A percentile compares a stretch with the other conserved stretches of the same genome.
Evolutionary conservation across 2,113 vertebrate species (phyloP).

Genomic region (Salvelinus namaycush): DNA sequence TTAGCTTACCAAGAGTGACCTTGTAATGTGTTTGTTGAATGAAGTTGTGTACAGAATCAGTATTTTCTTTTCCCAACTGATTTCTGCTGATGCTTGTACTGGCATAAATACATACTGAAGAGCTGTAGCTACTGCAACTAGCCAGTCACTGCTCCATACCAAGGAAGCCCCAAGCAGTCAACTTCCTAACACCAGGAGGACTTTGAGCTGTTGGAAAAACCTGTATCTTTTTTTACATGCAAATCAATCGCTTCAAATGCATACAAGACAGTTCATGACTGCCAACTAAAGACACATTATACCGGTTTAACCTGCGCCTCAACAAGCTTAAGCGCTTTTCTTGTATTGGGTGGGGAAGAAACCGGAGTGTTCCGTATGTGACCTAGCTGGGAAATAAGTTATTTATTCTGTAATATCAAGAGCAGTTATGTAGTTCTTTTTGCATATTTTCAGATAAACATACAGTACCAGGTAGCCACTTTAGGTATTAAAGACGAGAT

Average conservation of each 20-base stretch:
- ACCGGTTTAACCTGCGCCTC: conserved; percentile 54
- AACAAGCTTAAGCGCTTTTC: conserved; percentile 13
- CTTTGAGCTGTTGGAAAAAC: not conserved
- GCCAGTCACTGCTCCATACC: not conserved
- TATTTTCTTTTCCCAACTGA: not conserved
- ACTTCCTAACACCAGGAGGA: not conserved
- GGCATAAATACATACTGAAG: not conserved
- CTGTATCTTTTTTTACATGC: not conserved
- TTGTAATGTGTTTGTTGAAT: not conserved
- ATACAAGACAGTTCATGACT: not conserved
- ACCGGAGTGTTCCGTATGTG: conserved; percentile 16
- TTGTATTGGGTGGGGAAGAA: conserved; percentile 21
- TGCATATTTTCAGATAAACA: no score
- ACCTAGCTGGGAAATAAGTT: conserved; percentile 49
- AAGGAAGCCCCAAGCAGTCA: no score
- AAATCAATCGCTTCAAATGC: not conserved
- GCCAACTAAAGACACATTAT: conserved; percentile 3
- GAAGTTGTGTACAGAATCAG: not conserved
- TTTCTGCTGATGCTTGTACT: not conserved
- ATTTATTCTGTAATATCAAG: not conserved
- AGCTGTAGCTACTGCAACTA: not conserved
- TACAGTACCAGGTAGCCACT: no score
- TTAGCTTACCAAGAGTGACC: not conserved
- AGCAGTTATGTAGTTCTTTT: no score
- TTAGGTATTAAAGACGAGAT: no score